phyloP scores from a whole-genome alignment of 2,113 vertebrate species.

The Passer domesticus region DNA sequence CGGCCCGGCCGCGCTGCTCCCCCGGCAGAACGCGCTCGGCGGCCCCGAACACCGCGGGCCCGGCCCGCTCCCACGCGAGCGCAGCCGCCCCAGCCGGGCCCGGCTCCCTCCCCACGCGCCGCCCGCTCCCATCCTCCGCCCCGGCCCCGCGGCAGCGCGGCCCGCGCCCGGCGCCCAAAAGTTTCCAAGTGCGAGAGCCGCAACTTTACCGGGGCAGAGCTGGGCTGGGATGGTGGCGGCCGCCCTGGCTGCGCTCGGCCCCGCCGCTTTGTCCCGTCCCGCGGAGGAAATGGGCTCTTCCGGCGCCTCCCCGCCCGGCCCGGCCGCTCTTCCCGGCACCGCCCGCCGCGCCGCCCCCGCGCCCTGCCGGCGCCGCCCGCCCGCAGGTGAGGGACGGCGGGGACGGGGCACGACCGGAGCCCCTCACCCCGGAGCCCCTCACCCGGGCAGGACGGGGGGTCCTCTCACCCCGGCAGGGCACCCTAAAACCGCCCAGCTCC shows the following conservation, averaged over 20 bases:
- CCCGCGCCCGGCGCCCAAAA: neutral
- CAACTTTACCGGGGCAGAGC: neutral
- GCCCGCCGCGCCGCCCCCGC: constrained; percentile 34
- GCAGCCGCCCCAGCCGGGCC: neutral
- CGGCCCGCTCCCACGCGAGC: neutral
- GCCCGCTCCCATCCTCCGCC: neutral
- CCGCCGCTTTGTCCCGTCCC: neutral
- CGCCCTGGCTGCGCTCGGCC: neutral
- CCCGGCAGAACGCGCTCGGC: neutral
- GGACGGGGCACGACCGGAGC: neutral
- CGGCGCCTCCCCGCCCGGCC: constrained; percentile 3
- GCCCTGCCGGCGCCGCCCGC: neutral
- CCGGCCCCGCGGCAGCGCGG: neutral
- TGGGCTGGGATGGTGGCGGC: neutral
- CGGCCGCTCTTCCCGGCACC: constrained; percentile 15
- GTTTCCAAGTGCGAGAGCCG: neutral
- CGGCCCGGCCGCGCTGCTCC: neutral
- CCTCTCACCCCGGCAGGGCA: too few species aligned
- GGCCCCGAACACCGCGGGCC: neutral
- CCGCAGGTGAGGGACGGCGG: neutral
- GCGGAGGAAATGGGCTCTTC: neutral
- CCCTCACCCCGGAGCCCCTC: neutral
- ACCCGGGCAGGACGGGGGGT: too few species aligned
- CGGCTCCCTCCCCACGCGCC: neutral
- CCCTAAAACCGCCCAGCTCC: too few species aligned